Percentiles rank a stretch among this genome's conserved stretches.
These are phyloP conservation scores for Drosophila setosimentum DNA, from an alignment of 2,888 invertebrate genomes.

Conservation along the genomic window DNA sequence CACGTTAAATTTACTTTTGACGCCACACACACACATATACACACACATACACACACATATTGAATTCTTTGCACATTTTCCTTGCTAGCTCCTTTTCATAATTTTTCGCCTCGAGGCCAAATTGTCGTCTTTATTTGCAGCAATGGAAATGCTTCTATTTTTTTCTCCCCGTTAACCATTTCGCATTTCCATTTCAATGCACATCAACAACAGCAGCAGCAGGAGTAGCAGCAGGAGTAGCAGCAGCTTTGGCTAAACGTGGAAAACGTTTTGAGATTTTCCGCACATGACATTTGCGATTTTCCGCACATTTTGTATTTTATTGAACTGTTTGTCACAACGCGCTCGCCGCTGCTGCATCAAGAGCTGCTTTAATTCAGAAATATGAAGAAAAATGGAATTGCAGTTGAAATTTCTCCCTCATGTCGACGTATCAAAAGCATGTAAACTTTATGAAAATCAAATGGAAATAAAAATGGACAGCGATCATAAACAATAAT, in stretches of 20 bases:
- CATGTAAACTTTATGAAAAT: constrained; percentile 80
- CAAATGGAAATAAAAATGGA: constrained; percentile 79
- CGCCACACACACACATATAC: not conserved
- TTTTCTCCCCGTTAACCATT: constrained; percentile 45
- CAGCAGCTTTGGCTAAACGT: constrained; percentile 53
- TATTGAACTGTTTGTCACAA: constrained; percentile 82
- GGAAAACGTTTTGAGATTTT: constrained; percentile 72
- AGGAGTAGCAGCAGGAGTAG: constrained; percentile 28
- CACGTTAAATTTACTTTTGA: constrained; percentile 80
- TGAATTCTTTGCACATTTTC: constrained; percentile 25
- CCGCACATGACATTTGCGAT: constrained; percentile 78
- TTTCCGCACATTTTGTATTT: constrained; percentile 83
- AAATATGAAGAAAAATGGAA: not conserved
- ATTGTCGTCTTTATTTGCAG: constrained; percentile 78
- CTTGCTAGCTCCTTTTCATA: constrained; percentile 61
- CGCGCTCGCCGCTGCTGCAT: constrained; percentile 24
- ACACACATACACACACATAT: not conserved
- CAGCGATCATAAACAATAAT: constrained; percentile 76
- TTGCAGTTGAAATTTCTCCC: not conserved
- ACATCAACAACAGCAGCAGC: constrained; percentile 53
- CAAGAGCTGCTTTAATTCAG: constrained; percentile 47
- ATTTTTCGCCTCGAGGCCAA: constrained; percentile 80
- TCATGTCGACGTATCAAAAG: constrained; percentile 56
- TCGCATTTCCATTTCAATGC: constrained; percentile 76
- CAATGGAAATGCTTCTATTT: constrained; percentile 72